Conservation (phyloP, 64 coral and sea anemone species). For the Astreopora myriophthalma region DNA sequence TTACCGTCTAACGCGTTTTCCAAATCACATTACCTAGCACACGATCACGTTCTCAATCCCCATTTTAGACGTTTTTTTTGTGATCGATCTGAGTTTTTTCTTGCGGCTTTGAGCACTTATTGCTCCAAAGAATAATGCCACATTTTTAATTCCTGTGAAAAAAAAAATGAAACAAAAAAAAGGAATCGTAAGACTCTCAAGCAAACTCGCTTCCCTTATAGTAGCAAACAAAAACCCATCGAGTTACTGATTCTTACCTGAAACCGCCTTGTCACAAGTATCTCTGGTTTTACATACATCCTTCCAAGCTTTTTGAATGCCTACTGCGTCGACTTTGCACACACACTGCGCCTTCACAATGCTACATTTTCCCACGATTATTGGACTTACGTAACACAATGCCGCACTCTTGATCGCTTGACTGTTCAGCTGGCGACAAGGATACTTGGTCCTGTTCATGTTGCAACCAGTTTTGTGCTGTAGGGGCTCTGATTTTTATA, state of each 20-base stretch:
- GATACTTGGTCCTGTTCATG: neutral
- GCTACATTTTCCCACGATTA: constrained; percentile 4
- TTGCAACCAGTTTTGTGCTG: neutral
- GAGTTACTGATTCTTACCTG: neutral
- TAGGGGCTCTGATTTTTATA: neutral
- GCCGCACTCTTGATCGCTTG: constrained; percentile 10
- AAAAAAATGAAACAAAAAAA: too few relatives aligned
- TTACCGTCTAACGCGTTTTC: too few relatives aligned
- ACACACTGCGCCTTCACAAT: constrained; percentile 21
- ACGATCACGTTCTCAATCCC: too few relatives aligned
- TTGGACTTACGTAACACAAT: constrained; percentile 4
- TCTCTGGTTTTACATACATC: neutral
- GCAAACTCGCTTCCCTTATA: too few relatives aligned
- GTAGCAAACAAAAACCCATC: too few relatives aligned
- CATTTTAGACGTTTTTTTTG: too few relatives aligned
- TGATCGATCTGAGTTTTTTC: neutral
- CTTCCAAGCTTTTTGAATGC: constrained; percentile 25
- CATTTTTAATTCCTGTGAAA: constrained; percentile 38
- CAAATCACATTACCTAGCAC: too few relatives aligned
- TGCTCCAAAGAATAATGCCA: constrained; percentile 34
- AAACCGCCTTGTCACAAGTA: constrained; percentile 14
- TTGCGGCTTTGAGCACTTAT: neutral
- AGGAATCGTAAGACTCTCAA: neutral
- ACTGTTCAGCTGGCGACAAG: constrained; percentile 34
- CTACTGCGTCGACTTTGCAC: neutral